Percentiles rank a stretch among this genome's conserved stretches.
Conservation (phyloP, 1,140 invertebrate species). For the Heliconius hewitsoni region DNA sequence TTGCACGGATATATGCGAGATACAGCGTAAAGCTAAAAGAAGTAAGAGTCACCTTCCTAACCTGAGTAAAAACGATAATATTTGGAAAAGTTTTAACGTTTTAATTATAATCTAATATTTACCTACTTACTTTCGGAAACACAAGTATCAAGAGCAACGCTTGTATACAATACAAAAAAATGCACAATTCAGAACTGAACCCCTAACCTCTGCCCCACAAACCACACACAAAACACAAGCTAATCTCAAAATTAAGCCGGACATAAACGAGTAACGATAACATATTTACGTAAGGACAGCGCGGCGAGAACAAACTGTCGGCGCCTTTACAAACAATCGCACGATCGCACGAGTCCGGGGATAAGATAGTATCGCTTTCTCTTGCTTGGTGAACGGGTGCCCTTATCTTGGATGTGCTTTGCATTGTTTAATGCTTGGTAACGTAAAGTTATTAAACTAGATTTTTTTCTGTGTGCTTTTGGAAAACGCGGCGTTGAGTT, state of each 20-base stretch:
- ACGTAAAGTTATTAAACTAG: not conserved
- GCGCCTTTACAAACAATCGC: conserved; percentile 44
- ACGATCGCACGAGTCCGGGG: conserved; percentile 43
- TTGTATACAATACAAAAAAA: not conserved
- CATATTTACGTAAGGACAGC: conserved; percentile 35
- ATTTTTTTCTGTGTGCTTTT: not conserved
- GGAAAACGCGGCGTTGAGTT: not conserved
- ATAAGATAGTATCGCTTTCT: conserved; percentile 49
- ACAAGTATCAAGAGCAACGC: not conserved
- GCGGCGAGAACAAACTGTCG: conserved; percentile 46
- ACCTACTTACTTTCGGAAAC: no score
- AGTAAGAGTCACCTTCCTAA: no score
- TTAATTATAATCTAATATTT: no score
- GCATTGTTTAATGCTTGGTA: conserved; percentile 23
- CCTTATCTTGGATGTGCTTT: conserved; percentile 38
- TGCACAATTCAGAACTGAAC: not conserved
- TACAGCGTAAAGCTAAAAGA: not conserved
- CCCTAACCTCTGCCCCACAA: not conserved
- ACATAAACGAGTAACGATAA: conserved; percentile 41
- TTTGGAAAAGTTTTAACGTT: no score
- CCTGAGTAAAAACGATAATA: no score
- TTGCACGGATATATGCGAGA: not conserved
- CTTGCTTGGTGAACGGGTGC: conserved; percentile 44
- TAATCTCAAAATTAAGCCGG: conserved; percentile 20
- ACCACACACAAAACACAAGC: not conserved